Base-by-base conservation (phyloP, 2,797 vertebrate genomes). In the Sebastes cheni region DNA sequence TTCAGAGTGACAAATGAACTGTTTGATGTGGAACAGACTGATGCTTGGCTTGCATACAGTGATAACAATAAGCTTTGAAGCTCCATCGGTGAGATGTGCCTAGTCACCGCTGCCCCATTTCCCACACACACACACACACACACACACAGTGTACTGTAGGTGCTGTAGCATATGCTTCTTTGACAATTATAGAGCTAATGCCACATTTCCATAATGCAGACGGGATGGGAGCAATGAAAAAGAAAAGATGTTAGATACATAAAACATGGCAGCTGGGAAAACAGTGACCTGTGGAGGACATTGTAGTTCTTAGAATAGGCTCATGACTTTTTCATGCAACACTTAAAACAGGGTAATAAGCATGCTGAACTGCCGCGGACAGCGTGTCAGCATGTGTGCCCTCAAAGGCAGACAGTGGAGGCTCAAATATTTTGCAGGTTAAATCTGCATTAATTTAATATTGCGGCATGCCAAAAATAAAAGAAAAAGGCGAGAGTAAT, bases 11-110 rank as follows among this genome's bases (percentile, higher is more conserved):
- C 85, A 86, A 87, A 90, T 81, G 76, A 55, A 32, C 69, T 62
- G 84, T 92, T 90, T 90, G 89, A 92, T 93, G 80, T 74, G 81
- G 77, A 82, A 74, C 65, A 80, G 72, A 76, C 67, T 34, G 82
- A 84, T 64, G 79, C 81, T 88, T 60, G 75, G 80, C 70, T 74
- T 62, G 75, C 71, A 67, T 75, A 68, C 79, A 79, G 58, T 66
- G 83, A 86, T 88, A 88, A 89, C 88, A 87, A 82, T 82, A 65
- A 13, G 75, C 85, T 86, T 84, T 86, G 87, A 88, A 87, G 86
- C 82, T 78, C 68, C 55, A 69, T 77, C 85, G 75, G 67, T 18
- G 73, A 85, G 85, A 84, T 70, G 79, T 78, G 85, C 79, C 77
- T 34, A 22, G 86, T 86, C 91, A 76, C 79, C 68, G 80, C 78